Percentiles rank a stretch among this genome's conserved stretches.
These are phyloP conservation scores for Sebastes trivittatus DNA, from an alignment of 2,797 vertebrate species.

Conservation along the genomic window DNA sequence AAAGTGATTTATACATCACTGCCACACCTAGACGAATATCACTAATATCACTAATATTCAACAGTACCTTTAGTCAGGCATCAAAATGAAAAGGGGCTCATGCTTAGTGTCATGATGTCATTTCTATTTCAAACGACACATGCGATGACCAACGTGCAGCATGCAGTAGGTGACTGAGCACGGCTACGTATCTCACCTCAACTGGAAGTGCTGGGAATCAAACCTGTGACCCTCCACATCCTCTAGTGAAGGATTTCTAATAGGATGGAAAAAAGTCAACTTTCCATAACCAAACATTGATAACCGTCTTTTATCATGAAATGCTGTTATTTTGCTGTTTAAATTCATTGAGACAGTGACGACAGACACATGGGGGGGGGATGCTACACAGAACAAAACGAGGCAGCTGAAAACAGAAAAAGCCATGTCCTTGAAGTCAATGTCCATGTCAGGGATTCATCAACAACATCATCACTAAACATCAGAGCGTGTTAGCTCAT, in stretches of 20 bases:
- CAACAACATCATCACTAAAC: background rate
- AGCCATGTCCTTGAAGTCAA: background rate
- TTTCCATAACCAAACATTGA: constrained; percentile 17
- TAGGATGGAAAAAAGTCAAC: constrained; percentile 55
- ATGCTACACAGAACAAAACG: constrained; percentile 30
- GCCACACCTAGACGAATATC: too few species aligned
- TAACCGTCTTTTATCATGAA: background rate
- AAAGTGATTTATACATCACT: too few species aligned
- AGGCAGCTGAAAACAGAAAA: background rate
- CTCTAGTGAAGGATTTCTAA: constrained; percentile 83
- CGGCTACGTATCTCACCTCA: constrained; percentile 77
- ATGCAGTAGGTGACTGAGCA: background rate
- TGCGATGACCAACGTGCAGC: constrained; percentile 8
- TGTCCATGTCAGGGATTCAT: background rate
- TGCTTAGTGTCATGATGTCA: background rate
- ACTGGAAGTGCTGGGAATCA: constrained; percentile 84
- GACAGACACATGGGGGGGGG: background rate
- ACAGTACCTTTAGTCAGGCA: background rate
- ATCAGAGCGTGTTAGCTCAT: background rate
- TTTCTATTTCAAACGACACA: background rate
- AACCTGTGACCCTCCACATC: constrained; percentile 83
- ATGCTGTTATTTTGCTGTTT: background rate
- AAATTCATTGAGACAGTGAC: constrained; percentile 1
- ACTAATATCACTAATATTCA: background rate
- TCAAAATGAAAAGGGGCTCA: background rate